A percentile compares a stretch with the other conserved stretches of the same genome.
Conservation (phyloP, 2,888 invertebrate species). For the Malthinus flaveolus region DNA sequence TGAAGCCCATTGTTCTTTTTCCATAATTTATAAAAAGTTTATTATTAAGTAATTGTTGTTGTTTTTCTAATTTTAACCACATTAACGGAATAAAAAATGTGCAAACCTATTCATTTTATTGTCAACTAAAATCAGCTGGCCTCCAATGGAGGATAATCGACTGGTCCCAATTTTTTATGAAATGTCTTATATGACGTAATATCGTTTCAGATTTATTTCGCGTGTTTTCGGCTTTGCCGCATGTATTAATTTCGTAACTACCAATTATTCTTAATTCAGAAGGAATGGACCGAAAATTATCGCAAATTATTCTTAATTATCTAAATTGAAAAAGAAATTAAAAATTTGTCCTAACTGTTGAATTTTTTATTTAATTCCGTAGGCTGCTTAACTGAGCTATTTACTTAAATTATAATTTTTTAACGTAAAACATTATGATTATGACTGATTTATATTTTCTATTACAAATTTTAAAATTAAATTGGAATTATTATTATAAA, state of each 20-base stretch:
- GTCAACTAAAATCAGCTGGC: constrained; percentile 55
- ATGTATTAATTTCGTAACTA: not conserved
- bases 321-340: not conserved
- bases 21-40: constrained; percentile 44
- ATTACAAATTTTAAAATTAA: too few relatives aligned
- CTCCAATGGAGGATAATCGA: constrained; percentile 49
- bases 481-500: too few relatives aligned
- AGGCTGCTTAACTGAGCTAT: not conserved
- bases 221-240: constrained; percentile 4
- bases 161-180: constrained; percentile 28
- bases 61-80: constrained; percentile 42
- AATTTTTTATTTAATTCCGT: too few relatives aligned
- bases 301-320: too few relatives aligned
- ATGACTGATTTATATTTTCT: too few relatives aligned
- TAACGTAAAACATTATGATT: too few relatives aligned
- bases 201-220: constrained; percentile 9
- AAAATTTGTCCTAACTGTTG: not conserved
- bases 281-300: too few relatives aligned
- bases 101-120: constrained; percentile 52
- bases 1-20: constrained; percentile 48
- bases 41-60: constrained; percentile 38
- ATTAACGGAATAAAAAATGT: constrained; percentile 33
- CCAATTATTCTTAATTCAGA: not conserved
- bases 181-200: constrained; percentile 34
- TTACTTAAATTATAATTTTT: too few relatives aligned